A percentile compares a stretch with the other conserved stretches of the same genome.
Conservation (phyloP, 2,888 invertebrate genomes). For the Nebria salina region DNA sequence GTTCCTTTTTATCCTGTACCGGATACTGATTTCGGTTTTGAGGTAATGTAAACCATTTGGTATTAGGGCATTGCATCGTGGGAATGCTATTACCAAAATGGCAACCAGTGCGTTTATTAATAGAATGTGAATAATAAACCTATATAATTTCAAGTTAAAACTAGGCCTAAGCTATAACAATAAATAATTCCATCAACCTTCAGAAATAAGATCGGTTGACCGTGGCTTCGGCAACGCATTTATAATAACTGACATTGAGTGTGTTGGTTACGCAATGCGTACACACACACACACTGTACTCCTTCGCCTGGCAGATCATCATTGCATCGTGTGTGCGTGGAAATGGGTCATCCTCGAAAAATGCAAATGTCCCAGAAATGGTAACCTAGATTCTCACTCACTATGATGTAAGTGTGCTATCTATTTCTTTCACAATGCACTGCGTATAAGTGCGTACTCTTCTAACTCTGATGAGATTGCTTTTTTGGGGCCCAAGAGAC, state of each 20-base stretch:
- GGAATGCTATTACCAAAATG: not conserved
- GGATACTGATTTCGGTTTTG: constrained; percentile 13
- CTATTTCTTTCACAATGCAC: not conserved
- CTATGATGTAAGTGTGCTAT: not conserved
- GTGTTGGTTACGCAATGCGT: not conserved
- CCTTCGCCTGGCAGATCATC: not conserved
- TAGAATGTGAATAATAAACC: too few relatives aligned
- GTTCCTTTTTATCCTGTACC: not conserved
- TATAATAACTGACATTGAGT: not conserved
- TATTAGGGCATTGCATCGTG: not conserved
- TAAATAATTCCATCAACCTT: not conserved
- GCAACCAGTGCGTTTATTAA: not conserved
- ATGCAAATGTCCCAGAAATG: constrained; percentile 37
- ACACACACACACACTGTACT: not conserved
- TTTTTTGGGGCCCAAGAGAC: not conserved
- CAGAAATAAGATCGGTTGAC: not conserved
- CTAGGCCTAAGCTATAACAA: not conserved
- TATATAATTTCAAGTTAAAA: not conserved
- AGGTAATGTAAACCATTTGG: not conserved
- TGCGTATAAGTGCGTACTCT: not conserved
- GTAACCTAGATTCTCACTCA: constrained; percentile 26
- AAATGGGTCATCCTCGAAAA: constrained; percentile 34
- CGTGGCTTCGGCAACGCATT: not conserved
- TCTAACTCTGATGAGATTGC: not conserved
- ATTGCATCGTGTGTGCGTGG: constrained; percentile 27